Conservation (phyloP, 2,888 invertebrate genomes). For the Didymodactylos carnosus region DNA sequence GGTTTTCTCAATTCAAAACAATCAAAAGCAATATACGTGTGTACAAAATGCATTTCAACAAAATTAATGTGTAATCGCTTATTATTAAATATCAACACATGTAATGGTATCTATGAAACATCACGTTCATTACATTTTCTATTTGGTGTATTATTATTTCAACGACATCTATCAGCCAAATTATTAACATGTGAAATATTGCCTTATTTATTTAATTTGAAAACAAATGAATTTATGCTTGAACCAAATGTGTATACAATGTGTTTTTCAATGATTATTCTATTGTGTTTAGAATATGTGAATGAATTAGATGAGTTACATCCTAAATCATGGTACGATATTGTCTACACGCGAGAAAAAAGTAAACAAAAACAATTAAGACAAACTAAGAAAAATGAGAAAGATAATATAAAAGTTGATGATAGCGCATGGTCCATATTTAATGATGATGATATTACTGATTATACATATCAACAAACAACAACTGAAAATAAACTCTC, state of each 20-base stretch:
- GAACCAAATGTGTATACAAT: not conserved
- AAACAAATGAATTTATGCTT: not conserved
- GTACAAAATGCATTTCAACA: not conserved
- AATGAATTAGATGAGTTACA: not conserved
- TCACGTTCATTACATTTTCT: not conserved
- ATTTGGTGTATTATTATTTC: not conserved
- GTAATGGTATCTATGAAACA: not conserved
- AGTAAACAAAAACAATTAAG: not conserved
- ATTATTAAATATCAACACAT: not conserved
- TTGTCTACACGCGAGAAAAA: no score
- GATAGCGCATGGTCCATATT: not conserved
- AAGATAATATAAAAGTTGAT: no score
- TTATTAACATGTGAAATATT: not conserved
- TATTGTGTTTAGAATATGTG: not conserved
- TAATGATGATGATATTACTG: not conserved
- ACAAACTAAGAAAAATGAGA: no score
- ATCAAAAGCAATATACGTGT: not conserved
- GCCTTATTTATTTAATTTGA: not conserved
- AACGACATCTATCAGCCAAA: not conserved
- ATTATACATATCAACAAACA: no score
- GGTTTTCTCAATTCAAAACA: not conserved
- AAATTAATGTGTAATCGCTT: not conserved
- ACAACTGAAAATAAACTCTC: no score
- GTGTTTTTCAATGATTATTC: not conserved
- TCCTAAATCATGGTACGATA: not conserved